These are phyloP conservation scores for Turritopsis dohrnii DNA, from an alignment of 30 jellyfish, hydroid and myxozoan genomes.

Conservation along the genomic window DNA sequence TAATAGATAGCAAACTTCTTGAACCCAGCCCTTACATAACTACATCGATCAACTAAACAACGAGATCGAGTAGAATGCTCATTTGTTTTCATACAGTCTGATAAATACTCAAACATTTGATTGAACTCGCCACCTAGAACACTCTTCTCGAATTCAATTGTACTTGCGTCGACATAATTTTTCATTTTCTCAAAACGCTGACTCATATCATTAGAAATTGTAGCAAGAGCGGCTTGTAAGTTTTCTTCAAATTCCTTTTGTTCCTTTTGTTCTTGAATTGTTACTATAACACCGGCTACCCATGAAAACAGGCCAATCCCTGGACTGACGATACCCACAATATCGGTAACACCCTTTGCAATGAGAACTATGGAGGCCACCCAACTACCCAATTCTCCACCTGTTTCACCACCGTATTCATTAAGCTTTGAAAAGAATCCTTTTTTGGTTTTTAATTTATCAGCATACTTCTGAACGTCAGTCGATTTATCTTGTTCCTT, in stretches of 20 bases:
- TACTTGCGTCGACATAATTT: neutral
- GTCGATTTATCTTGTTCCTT: neutral
- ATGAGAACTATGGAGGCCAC: neutral
- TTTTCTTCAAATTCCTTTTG: neutral
- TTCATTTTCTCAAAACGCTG: constrained; percentile 1
- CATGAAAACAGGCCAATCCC: constrained; percentile 1
- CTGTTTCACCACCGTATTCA: neutral
- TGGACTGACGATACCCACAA: neutral
- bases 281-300: neutral
- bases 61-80: neutral
- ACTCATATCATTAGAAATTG: neutral
- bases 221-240: neutral
- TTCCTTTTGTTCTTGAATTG: neutral
- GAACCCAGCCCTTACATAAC: constrained; percentile 3
- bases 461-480: neutral
- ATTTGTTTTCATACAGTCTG: constrained; percentile 1
- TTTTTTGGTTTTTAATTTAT: neutral
- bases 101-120: neutral
- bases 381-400: neutral
- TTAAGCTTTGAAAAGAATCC: neutral
- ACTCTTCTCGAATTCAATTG: neutral
- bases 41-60: neutral
- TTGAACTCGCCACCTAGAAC: neutral
- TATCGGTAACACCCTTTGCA: constrained; percentile 2
- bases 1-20: constrained; percentile 3